Evolutionary conservation across 2,888 invertebrate genomes (phyloP).

Genomic region (Monoplex corrugatus): DNA sequence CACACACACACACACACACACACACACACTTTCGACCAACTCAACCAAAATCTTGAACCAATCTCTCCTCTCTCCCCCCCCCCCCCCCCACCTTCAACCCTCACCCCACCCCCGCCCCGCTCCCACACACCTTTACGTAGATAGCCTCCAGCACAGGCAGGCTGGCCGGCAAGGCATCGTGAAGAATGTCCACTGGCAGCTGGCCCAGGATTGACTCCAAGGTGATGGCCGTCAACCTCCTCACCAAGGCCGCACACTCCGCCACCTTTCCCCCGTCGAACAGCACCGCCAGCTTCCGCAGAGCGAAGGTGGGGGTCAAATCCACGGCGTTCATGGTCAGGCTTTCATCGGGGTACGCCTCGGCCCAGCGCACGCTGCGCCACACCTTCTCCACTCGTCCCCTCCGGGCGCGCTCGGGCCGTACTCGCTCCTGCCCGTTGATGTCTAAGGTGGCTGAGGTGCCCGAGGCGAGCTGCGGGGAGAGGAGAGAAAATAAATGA

Average conservation of each 20-base stretch:
- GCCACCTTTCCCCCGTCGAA: constrained; percentile 91
- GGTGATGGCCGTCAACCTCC: constrained; percentile 90
- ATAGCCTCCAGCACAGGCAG: constrained; percentile 93
- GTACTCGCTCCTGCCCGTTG: constrained; percentile 29
- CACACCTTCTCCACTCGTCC: constrained; percentile 70
- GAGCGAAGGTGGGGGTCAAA: constrained; percentile 83
- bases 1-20: constrained; percentile 1
- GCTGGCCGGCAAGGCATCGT: constrained; percentile 94
- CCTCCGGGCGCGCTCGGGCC: constrained; percentile 60
- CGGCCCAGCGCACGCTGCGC: constrained; percentile 71
- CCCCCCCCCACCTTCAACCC: background rate
- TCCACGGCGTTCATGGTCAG: constrained; percentile 74
- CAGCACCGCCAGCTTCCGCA: constrained; percentile 87
- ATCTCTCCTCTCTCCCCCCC: background rate
- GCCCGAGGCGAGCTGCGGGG: background rate
- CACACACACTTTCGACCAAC: background rate
- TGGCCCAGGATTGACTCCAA: constrained; percentile 86
- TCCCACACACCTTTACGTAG: constrained; percentile 83
- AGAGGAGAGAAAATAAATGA: background rate
- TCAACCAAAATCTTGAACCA: too few relatives aligned
- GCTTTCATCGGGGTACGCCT: constrained; percentile 69
- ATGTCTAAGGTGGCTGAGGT: constrained; percentile 28
- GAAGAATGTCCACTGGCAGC: constrained; percentile 91
- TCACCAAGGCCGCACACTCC: constrained; percentile 93
- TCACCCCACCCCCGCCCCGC: background rate